Evolutionary conservation across 2,113 vertebrate genomes (phyloP).

Genomic region (Casuarius casuarius): DNA sequence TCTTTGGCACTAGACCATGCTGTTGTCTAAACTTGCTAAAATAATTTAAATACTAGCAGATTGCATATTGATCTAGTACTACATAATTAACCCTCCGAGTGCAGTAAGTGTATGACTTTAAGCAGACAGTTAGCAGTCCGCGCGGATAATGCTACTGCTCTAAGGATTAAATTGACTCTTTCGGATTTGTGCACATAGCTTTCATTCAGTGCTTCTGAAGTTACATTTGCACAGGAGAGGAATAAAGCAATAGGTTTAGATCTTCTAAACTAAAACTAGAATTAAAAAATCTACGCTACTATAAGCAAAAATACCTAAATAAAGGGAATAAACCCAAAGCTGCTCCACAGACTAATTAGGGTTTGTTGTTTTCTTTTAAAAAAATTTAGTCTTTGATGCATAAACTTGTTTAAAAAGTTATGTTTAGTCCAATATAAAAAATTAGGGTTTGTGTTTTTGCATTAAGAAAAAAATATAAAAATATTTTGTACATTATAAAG

Average conservation of each 20-base stretch:
- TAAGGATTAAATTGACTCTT: not conserved
- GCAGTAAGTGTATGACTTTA: accelerated
- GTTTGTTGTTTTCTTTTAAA: not conserved
- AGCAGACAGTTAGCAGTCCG: not conserved
- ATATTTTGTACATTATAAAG: slow-evolving; percentile 76
- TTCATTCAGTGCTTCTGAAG: slow-evolving; percentile 34
- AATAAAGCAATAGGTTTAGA: not conserved
- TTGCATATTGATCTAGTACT: not conserved
- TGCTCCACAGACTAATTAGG: not conserved
- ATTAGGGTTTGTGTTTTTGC: slow-evolving; percentile 48
- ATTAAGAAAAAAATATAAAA: slow-evolving; percentile 77
- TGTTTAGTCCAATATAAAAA: slow-evolving; percentile 71
- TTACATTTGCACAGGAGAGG: not conserved
- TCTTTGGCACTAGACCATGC: not conserved
- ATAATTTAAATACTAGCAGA: not conserved
- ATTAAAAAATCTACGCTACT: not conserved
- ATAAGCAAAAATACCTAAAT: slow-evolving; percentile 18
- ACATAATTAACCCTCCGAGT: not conserved
- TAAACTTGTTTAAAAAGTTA: slow-evolving; percentile 69
- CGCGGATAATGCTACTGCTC: not conserved
- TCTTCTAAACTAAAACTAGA: slow-evolving; percentile 20
- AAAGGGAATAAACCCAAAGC: not conserved
- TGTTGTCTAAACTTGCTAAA: not conserved
- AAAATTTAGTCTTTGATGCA: slow-evolving; percentile 36
- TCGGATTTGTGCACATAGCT: not conserved